A percentile compares a stretch with the other conserved stretches of the same genome.
phyloP scores from a whole-genome alignment of 2,888 invertebrate species.

The Fabriciana adippe region DNA sequence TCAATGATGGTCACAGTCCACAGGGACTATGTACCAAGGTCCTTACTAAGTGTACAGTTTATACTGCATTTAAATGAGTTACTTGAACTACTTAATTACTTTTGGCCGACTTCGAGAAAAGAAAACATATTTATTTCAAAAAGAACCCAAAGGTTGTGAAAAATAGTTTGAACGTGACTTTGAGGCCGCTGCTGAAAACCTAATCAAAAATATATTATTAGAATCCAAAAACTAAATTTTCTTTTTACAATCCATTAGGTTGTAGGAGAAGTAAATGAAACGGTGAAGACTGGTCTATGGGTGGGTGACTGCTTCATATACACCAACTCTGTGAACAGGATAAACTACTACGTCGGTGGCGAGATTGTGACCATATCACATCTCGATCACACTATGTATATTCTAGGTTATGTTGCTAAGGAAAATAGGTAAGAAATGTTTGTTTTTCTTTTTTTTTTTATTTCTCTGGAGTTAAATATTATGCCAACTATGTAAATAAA shows the following conservation, averaged over 20 bases:
- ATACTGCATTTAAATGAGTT: too few species aligned
- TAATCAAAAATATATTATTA: neutral
- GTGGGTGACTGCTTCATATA: slow-evolving; percentile 99
- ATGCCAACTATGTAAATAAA: neutral
- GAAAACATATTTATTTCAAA: too few species aligned
- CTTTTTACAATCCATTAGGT: slow-evolving; percentile 75
- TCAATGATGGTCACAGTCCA: too few species aligned
- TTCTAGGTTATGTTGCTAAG: slow-evolving; percentile 97
- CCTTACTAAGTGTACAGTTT: too few species aligned
- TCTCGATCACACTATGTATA: slow-evolving; percentile 97
- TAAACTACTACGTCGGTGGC: slow-evolving; percentile 99
- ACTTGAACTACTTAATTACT: too few species aligned
- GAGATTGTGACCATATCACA: slow-evolving; percentile 99
- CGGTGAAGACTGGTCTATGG: slow-evolving; percentile 97
- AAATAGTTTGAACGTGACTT: too few species aligned
- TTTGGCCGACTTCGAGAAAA: too few species aligned
- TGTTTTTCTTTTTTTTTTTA: neutral
- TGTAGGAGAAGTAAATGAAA: slow-evolving; percentile 93
- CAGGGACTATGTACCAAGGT: too few species aligned
- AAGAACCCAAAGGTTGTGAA: too few species aligned
- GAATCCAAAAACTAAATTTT: neutral
- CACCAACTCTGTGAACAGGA: slow-evolving; percentile 97
- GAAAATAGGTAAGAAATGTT: slow-evolving; percentile 86
- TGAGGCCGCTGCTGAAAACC: too few species aligned
- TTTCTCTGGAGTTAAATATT: neutral